Evolutionary conservation across 2,113 vertebrate genomes (phyloP), one percentile per base, ranked within the genome.

Genomic region (Leuciscus idus): DNA sequence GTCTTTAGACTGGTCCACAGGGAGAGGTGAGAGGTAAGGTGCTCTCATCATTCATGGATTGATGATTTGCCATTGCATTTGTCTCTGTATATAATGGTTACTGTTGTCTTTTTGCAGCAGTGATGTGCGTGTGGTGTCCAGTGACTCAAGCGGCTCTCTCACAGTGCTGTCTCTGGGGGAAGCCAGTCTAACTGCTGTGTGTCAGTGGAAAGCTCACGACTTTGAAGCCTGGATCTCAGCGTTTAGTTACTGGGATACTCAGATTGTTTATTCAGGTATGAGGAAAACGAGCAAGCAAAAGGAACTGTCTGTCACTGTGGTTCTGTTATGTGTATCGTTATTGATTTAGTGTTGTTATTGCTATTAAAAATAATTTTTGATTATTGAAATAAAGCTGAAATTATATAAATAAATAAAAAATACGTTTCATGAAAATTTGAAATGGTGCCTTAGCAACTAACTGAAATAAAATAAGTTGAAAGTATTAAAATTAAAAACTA

Each of bases 221-320:
- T 99, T 97, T 57, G 98, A 99, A 90, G 97, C 98, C 83, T 99
- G 98, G 98, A 95, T 98, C 48, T 94, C 97, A 15, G 98, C 98
- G 48, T 99, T 99, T 90, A 95, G 98, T 90, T 98, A 97, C 92
- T 99, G 98, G 98, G 95, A 97, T 90, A 96, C 95, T 0, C 94
- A 96, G 39, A 36, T 96, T 0, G 84, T 99, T 64, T 99, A 97
- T 84, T 98, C 98, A 88, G 98, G 98, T 99, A 57, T 92, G 61
- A 59, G 8, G 43, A 2, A 23, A 26, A 46, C 30, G 1, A 43
- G 33, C 68, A 70, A 70, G 36, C 68, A 43, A 43, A 72, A 8
- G 11, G 3, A 57, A 7, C 19, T 64, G 6, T 81, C 6, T 61
- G 8, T 46, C 55, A 21, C 55, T 57, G 13, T 84, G 6, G 48